Evolutionary conservation across 2,797 vertebrate species (phyloP).

Genomic region (Hirundo rustica): DNA sequence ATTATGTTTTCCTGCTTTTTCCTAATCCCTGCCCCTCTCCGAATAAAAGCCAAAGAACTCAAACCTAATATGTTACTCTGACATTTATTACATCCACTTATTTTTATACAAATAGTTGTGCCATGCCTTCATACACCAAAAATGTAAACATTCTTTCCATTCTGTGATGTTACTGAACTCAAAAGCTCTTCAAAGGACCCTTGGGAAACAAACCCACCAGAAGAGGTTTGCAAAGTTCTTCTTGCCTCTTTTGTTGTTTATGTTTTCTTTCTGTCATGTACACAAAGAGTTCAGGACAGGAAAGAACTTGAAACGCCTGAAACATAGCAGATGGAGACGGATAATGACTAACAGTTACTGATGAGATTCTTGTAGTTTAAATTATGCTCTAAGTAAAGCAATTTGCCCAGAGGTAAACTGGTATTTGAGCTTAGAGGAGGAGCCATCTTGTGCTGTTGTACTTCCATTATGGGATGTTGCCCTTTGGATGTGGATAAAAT

Average conservation of each 20-base stretch:
- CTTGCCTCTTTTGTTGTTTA: neutral
- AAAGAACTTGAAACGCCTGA: neutral
- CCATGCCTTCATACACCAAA: neutral
- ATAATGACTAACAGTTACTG: neutral
- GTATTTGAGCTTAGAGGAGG: neutral
- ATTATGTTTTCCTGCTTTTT: neutral
- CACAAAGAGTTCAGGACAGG: neutral
- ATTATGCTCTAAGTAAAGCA: neutral
- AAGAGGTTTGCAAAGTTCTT: neutral
- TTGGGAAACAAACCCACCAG: neutral
- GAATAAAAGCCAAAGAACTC: neutral
- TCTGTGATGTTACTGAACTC: neutral
- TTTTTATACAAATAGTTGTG: neutral
- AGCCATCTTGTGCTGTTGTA: neutral
- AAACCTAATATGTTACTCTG: neutral
- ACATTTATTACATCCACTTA: neutral
- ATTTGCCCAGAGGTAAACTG: neutral
- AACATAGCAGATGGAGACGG: neutral
- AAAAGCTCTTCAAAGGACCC: neutral
- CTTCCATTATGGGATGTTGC: neutral
- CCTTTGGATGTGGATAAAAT: neutral
- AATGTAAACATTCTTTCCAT: neutral
- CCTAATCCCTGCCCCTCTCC: accelerated
- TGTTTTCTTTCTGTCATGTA: neutral
- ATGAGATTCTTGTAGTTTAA: neutral